Conservation (phyloP, 2,113 vertebrate species). For the Ceyx melanurus region DNA sequence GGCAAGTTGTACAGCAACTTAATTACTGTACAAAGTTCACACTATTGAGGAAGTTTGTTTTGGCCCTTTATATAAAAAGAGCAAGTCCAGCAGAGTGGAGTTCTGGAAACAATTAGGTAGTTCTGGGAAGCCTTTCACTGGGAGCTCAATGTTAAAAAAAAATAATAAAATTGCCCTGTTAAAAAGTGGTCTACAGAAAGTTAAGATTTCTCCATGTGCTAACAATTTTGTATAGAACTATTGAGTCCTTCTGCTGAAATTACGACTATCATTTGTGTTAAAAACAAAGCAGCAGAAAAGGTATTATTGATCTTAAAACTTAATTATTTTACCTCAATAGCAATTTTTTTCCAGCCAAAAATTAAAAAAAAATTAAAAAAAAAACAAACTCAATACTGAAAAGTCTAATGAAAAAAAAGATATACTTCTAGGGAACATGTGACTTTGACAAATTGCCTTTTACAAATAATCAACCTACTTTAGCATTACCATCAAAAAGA, state of each 20-base stretch:
- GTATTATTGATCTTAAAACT: neutral
- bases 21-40: neutral
- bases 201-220: neutral
- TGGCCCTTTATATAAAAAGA: neutral
- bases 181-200: neutral
- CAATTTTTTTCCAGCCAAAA: too few species aligned
- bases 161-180: neutral
- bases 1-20: constrained; percentile 54
- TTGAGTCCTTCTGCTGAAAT: neutral
- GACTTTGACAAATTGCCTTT: neutral
- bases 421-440: neutral
- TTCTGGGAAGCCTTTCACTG: neutral
- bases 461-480: neutral
- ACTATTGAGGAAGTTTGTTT: constrained; percentile 15
- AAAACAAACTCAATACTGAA: neutral
- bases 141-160: neutral
- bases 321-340: neutral
- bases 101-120: neutral
- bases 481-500: neutral
- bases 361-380: neutral
- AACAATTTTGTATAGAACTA: neutral
- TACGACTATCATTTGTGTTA: neutral
- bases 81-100: neutral
- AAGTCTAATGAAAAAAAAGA: neutral
- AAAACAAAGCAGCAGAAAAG: neutral